These are phyloP conservation scores for Mythimna impura DNA, from an alignment of 2,888 invertebrate genomes.

Conservation along the genomic window DNA sequence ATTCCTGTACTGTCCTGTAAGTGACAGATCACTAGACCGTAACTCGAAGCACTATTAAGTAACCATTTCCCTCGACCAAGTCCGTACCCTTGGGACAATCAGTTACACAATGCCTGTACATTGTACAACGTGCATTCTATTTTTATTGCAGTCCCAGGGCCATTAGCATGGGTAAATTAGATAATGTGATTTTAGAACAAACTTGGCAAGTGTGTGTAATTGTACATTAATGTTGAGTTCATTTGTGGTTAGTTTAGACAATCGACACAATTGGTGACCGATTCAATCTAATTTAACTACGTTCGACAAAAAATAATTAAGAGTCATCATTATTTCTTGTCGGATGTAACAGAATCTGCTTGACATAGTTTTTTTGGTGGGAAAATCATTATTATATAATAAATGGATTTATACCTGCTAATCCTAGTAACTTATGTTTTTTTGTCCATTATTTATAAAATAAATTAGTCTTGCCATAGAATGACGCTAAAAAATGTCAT, in stretches of 20 bases:
- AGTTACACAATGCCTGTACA: conserved; percentile 44
- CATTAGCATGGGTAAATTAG: conserved; percentile 42
- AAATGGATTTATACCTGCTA: no score
- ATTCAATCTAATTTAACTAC: no score
- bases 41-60: conserved; percentile 49
- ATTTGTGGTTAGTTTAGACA: not conserved
- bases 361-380: no score
- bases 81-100: conserved; percentile 46
- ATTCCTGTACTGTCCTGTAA: conserved; percentile 39
- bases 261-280: not conserved
- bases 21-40: conserved; percentile 55
- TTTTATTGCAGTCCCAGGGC: conserved; percentile 45
- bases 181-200: conserved; percentile 46
- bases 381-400: no score
- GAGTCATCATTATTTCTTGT: no score
- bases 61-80: conserved; percentile 48
- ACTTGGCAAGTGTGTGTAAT: not conserved
- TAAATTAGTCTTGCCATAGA: not conserved
- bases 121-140: conserved; percentile 41
- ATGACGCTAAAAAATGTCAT: not conserved
- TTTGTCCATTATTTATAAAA: no score
- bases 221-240: conserved; percentile 10
- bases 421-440: no score
- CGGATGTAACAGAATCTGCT: no score
- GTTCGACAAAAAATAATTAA: no score